A percentile compares a stretch with the other conserved stretches of the same genome.
These are phyloP conservation scores for Sialia sialis DNA, from an alignment of 2,113 vertebrate species.

Conservation along the genomic window DNA sequence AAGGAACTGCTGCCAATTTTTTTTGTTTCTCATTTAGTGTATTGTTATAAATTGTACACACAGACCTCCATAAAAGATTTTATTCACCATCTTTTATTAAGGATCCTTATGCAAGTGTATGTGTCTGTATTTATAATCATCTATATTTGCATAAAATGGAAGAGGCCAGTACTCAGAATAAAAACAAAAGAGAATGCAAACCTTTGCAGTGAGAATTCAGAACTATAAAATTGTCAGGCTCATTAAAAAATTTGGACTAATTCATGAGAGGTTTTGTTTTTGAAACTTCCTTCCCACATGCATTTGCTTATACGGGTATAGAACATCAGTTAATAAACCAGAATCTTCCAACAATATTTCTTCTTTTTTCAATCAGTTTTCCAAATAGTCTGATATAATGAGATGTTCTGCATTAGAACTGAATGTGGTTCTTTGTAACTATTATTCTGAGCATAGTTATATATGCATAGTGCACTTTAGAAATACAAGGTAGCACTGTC, in stretches of 20 bases:
- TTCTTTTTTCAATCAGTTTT: neutral
- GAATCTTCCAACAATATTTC: neutral
- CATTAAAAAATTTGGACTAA: slow-evolving; percentile 10
- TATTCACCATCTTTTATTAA: slow-evolving; percentile 29
- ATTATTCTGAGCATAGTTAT: neutral
- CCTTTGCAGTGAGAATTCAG: neutral
- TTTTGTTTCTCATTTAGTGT: slow-evolving; percentile 15
- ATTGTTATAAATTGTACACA: slow-evolving; percentile 14
- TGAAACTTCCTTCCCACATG: neutral
- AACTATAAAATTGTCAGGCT: neutral
- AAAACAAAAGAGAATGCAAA: neutral
- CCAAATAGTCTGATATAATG: neutral
- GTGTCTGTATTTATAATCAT: slow-evolving; percentile 21
- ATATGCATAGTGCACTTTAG: neutral
- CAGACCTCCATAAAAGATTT: slow-evolving; percentile 23
- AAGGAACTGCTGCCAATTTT: slow-evolving; percentile 1
- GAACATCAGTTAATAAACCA: neutral
- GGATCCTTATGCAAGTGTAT: neutral
- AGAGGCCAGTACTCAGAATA: neutral
- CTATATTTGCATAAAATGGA: slow-evolving; percentile 24
- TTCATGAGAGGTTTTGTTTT: neutral
- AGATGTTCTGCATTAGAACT: neutral
- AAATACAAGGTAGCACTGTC: neutral
- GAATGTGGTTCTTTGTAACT: neutral
- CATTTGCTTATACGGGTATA: neutral